Conservation (phyloP, 2,888 invertebrate genomes). For the Ditula angustiorana region DNA sequence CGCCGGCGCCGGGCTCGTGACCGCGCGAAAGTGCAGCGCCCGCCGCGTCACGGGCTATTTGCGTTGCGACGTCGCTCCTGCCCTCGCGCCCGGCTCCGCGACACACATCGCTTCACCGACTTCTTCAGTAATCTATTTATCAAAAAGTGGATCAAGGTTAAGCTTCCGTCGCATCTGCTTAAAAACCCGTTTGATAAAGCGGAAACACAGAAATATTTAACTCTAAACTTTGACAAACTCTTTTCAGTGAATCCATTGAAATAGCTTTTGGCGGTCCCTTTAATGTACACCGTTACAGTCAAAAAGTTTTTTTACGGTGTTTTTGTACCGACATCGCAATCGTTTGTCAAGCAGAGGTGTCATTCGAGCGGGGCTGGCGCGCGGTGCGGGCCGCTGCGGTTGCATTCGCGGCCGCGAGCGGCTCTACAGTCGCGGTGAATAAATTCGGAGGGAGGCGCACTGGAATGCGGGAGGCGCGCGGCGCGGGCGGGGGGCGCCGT, state of each 20-base stretch:
- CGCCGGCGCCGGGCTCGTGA: slow-evolving; percentile 80
- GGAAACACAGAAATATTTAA: slow-evolving; percentile 62
- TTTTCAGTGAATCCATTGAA: not conserved
- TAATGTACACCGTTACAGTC: not conserved
- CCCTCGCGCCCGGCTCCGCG: slow-evolving; percentile 13
- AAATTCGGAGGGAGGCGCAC: slow-evolving; percentile 82
- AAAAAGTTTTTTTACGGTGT: slow-evolving; percentile 2
- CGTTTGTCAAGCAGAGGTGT: slow-evolving; percentile 23
- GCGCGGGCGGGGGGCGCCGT: slow-evolving; percentile 76
- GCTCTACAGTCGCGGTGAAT: slow-evolving; percentile 75
- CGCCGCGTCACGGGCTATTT: slow-evolving; percentile 83
- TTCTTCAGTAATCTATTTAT: slow-evolving; percentile 27
- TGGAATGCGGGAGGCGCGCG: slow-evolving; percentile 76
- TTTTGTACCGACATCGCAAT: slow-evolving; percentile 9
- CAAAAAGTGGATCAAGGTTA: slow-evolving; percentile 34
- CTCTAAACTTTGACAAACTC: slow-evolving; percentile 38
- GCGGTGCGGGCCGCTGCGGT: slow-evolving; percentile 42
- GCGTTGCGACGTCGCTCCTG: slow-evolving; percentile 57
- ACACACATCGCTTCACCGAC: slow-evolving; percentile 4
- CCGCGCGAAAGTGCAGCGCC: slow-evolving; percentile 83
- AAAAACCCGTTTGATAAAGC: slow-evolving; percentile 19
- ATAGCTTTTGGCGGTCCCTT: not conserved
- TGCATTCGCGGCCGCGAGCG: slow-evolving; percentile 47
- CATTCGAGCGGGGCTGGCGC: slow-evolving; percentile 40
- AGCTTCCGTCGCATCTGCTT: slow-evolving; percentile 25